phyloP scores from a whole-genome alignment of 1,140 invertebrate genomes.

The Odontomachus brunneus region DNA sequence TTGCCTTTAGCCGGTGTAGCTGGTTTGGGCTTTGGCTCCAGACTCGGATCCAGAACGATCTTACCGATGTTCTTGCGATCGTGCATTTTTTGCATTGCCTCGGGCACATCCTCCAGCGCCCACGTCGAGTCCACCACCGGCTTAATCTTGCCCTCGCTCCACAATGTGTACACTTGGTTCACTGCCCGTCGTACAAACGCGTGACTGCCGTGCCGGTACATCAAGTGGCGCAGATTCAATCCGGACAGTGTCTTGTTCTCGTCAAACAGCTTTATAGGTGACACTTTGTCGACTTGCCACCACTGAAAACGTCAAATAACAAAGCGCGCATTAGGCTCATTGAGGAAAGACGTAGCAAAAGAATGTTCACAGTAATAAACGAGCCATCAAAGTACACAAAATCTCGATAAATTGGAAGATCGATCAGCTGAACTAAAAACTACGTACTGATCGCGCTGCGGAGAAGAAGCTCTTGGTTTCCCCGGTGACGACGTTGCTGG shows the following conservation, averaged over 20 bases:
- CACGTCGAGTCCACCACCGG: constrained; percentile 94
- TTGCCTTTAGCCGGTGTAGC: constrained; percentile 91
- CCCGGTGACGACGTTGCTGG: constrained; percentile 94
- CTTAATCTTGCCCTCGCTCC: constrained; percentile 91
- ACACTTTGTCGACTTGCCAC: constrained; percentile 97
- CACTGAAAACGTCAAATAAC: constrained; percentile 86
- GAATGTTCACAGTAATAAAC: background rate
- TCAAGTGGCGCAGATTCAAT: constrained; percentile 93
- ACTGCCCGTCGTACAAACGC: constrained; percentile 90
- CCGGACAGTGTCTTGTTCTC: constrained; percentile 94
- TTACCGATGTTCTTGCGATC: constrained; percentile 96
- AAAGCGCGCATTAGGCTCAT: background rate
- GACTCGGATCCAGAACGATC: constrained; percentile 92
- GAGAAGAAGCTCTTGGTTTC: constrained; percentile 96
- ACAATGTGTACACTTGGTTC: constrained; percentile 90
- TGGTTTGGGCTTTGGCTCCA: constrained; percentile 92
- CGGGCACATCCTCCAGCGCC: constrained; percentile 94
- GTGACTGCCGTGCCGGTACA: constrained; percentile 92
- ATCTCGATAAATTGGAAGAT: background rate
- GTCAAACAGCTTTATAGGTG: constrained; percentile 94
- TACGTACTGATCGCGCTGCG: constrained; percentile 93
- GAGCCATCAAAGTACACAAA: background rate
- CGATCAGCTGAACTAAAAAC: background rate
- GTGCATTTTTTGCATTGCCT: constrained; percentile 97
- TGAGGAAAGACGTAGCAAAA: background rate